Percentiles rank a stretch among this genome's conserved stretches.
phyloP scores from a whole-genome alignment of 2,797 vertebrate species.

The Mastacembelus armatus region DNA sequence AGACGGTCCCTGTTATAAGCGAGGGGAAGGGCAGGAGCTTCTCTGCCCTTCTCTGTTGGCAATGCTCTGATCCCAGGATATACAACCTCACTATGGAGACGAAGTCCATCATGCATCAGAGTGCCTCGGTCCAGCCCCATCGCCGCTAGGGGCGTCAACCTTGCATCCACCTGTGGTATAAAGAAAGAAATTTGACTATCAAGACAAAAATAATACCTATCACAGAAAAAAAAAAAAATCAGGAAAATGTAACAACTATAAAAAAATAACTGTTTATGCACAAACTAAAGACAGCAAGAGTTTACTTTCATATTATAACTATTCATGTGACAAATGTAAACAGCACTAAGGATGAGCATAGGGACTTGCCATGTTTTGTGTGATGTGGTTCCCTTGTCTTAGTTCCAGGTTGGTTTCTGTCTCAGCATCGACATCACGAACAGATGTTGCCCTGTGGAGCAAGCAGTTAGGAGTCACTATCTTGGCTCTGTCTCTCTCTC shows the following conservation, averaged over 20 bases:
- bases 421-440: constrained; percentile 84
- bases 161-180: constrained; percentile 91
- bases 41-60: constrained; percentile 88
- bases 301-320: constrained; percentile 25
- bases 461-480: constrained; percentile 62
- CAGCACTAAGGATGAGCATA: constrained; percentile 3
- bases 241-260: neutral
- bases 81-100: constrained; percentile 92
- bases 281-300: constrained; percentile 4
- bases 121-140: constrained; percentile 94
- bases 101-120: constrained; percentile 94
- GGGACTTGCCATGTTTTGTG: constrained; percentile 85
- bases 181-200: constrained; percentile 4
- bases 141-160: constrained; percentile 93
- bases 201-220: neutral
- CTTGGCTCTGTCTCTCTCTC: constrained; percentile 53
- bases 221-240: neutral
- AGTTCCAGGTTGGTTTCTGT: constrained; percentile 81
- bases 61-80: constrained; percentile 93
- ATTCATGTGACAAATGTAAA: constrained; percentile 27
- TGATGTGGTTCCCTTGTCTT: constrained; percentile 81
- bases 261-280: too few relatives aligned
- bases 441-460: constrained; percentile 82
- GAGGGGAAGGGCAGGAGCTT: constrained; percentile 78
- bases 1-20: constrained; percentile 79